Conservation (phyloP, 2,797 vertebrate genomes). For the Mormyrops attenuatus region DNA sequence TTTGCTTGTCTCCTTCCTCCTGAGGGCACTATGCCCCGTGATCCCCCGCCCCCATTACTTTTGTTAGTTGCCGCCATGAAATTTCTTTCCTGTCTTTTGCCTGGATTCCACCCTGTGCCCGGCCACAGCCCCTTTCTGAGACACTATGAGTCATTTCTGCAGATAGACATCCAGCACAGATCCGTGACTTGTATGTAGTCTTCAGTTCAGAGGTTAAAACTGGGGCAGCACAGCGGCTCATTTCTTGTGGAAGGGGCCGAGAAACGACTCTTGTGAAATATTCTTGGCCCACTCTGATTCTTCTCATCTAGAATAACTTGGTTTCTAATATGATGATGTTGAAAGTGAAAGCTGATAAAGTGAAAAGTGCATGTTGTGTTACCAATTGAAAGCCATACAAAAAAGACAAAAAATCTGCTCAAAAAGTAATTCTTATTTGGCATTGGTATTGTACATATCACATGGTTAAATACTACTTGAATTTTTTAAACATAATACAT, state of each 20-base stretch:
- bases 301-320: background rate
- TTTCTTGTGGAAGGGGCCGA: background rate
- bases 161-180: background rate
- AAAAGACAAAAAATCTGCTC: background rate
- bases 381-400: background rate
- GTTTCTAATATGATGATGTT: background rate
- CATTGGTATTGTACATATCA: background rate
- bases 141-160: conserved; percentile 3
- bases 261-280: background rate
- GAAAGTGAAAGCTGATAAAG: background rate
- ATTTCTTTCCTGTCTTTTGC: background rate
- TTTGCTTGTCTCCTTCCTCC: background rate
- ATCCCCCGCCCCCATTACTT: background rate
- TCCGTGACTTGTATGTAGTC: background rate
- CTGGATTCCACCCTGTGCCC: background rate
- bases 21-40: background rate
- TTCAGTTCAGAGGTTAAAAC: background rate
- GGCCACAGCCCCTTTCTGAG: background rate
- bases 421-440: background rate
- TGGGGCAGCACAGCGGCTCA: background rate
- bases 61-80: background rate
- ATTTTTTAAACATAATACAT: background rate
- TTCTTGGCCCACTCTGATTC: background rate
- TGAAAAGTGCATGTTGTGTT: background rate
- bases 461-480: background rate